Percentiles rank a stretch among this genome's conserved stretches.
Conservation (phyloP, 2,797 vertebrate species). For the Mormyrops boulengeri region DNA sequence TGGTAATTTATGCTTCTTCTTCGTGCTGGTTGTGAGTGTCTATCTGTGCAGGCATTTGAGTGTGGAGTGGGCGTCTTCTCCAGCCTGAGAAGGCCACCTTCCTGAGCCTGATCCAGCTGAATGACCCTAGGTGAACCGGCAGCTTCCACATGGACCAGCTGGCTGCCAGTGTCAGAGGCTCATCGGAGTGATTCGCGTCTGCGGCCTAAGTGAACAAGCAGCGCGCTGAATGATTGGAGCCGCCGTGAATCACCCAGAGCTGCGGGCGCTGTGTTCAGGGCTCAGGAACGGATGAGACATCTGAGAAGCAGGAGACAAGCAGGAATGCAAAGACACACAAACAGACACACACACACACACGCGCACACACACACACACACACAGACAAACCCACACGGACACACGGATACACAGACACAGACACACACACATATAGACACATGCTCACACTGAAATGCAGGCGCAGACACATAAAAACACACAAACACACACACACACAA, state of each 20-base stretch:
- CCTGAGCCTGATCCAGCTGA: background rate
- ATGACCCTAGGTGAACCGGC: background rate
- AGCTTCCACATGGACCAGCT: background rate
- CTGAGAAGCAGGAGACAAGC: background rate
- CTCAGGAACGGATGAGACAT: background rate
- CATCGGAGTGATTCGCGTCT: background rate
- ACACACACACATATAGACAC: background rate
- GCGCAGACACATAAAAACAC: background rate
- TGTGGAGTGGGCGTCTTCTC: background rate
- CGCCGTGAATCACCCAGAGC: background rate
- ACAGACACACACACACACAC: background rate
- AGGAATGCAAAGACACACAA: background rate
- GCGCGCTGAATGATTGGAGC: background rate
- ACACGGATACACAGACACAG: too few relatives aligned
- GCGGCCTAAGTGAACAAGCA: background rate
- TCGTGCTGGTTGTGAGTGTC: background rate
- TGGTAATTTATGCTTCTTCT: background rate
- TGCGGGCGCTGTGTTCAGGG: background rate
- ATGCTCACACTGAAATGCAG: background rate
- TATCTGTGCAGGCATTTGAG: background rate
- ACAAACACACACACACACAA: background rate
- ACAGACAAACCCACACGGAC: too few relatives aligned
- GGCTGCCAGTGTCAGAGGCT: background rate
- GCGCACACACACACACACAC: background rate
- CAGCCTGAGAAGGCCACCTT: background rate